Conservation (phyloP, 2,113 vertebrate genomes). For the Cottus gobio region DNA sequence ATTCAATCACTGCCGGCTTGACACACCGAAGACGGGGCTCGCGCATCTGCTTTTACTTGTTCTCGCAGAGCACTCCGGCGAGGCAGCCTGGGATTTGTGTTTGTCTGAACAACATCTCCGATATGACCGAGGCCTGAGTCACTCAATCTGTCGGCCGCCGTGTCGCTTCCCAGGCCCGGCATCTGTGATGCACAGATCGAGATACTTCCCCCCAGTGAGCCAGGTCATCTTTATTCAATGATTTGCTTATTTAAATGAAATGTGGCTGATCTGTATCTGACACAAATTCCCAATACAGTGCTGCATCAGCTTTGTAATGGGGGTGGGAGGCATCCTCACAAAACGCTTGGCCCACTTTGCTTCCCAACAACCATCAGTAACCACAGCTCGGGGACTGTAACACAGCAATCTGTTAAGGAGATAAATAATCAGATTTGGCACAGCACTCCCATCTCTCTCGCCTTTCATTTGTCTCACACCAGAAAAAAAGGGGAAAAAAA, state of each 20-base stretch:
- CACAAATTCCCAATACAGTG: conserved; percentile 73
- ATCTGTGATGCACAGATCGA: conserved; percentile 44
- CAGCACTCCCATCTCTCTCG: conserved; percentile 87
- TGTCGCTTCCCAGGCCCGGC: conserved; percentile 37
- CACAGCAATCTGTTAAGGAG: conserved; percentile 93
- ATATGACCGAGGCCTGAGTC: conserved; percentile 56
- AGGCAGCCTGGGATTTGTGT: conserved; percentile 55
- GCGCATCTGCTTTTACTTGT: conserved; percentile 76
- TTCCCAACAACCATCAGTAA: conserved; percentile 82
- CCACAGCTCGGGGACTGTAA: conserved; percentile 91
- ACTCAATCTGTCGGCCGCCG: conserved; percentile 53
- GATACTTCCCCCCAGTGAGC: conserved; percentile 65
- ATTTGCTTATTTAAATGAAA: conserved; percentile 80
- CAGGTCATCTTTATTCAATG: conserved; percentile 74
- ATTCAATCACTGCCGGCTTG: conserved; percentile 84
- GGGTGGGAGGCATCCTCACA: conserved; percentile 54
- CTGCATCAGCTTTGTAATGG: conserved; percentile 55
- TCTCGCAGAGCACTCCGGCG: conserved; percentile 67
- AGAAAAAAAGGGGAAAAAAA: conserved; percentile 85
- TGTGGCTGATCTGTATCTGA: conserved; percentile 78
- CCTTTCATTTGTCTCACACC: conserved; percentile 96
- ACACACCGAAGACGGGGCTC: conserved; percentile 74
- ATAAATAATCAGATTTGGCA: conserved; percentile 97
- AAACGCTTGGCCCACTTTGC: conserved; percentile 79
- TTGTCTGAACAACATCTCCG: conserved; percentile 63